Percentiles rank a stretch among this genome's conserved stretches.
Conservation (phyloP, 1,140 invertebrate genomes). For the Halesus radiatus region DNA sequence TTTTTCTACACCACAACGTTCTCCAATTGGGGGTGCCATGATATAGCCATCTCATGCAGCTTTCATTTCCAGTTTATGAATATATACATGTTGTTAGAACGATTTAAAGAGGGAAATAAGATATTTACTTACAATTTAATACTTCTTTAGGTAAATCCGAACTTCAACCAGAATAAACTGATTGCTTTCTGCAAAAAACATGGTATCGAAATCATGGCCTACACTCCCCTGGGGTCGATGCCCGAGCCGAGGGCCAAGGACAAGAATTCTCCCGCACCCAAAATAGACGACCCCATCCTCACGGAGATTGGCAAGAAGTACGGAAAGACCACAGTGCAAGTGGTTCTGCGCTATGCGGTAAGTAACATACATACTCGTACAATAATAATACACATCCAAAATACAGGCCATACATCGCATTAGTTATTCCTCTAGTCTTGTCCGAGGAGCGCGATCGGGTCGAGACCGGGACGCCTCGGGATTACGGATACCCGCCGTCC, state of each 20-base stretch:
- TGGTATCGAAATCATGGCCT: conserved; percentile 78
- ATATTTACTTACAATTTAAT: no score
- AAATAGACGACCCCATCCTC: conserved; percentile 73
- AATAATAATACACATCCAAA: background rate
- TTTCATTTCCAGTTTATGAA: no score
- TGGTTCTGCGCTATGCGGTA: conserved; percentile 78
- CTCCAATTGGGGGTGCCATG: no score
- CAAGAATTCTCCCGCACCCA: conserved; percentile 70
- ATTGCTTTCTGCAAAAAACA: conserved; percentile 75
- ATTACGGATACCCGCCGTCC: no score
- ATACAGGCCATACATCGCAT: no score
- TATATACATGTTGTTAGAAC: no score
- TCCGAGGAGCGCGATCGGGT: no score
- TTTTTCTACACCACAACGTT: no score
- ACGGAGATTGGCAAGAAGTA: conserved; percentile 76
- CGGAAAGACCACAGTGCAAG: conserved; percentile 78
- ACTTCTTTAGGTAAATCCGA: conserved; percentile 71
- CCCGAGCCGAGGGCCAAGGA: conserved; percentile 60
- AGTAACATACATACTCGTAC: conserved; percentile 49
- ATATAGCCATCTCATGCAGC: no score
- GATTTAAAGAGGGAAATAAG: no score
- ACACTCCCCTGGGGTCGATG: conserved; percentile 83
- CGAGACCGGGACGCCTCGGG: no score
- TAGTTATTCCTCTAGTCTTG: no score
- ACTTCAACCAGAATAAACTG: conserved; percentile 78